Evolutionary conservation across 2,888 invertebrate species (phyloP).

Genomic region (Tridacna crocea): DNA sequence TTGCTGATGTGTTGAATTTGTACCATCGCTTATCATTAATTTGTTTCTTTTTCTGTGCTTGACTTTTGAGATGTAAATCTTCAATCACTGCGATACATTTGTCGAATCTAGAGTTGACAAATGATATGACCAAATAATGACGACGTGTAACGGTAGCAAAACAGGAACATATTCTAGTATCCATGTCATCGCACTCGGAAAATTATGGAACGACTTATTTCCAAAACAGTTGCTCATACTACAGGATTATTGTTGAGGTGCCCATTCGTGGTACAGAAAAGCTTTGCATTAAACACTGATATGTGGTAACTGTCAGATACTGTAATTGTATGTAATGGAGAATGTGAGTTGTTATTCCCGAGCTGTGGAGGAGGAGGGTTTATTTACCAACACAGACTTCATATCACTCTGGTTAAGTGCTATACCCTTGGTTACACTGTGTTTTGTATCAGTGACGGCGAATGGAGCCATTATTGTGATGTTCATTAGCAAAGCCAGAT

Average conservation of each 20-base stretch:
- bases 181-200: not conserved
- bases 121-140: too few species aligned
- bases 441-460: slow-evolving; percentile 68
- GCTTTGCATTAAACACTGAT: not conserved
- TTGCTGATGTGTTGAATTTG: too few species aligned
- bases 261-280: too few species aligned
- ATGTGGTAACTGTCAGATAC: not conserved
- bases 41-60: too few species aligned
- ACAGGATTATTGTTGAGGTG: not conserved
- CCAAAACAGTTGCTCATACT: not conserved
- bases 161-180: too few species aligned
- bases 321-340: slow-evolving; percentile 36
- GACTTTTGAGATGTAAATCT: too few species aligned
- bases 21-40: too few species aligned
- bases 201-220: not conserved
- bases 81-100: too few species aligned
- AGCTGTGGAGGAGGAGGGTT: not conserved
- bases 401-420: slow-evolving; percentile 51
- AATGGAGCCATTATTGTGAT: slow-evolving; percentile 75
- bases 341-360: slow-evolving; percentile 41
- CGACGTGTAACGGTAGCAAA: too few species aligned
- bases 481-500: slow-evolving; percentile 66
- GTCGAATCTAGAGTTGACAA: too few species aligned
- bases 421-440: slow-evolving; percentile 70
- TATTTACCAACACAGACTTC: slow-evolving; percentile 38